These are phyloP conservation scores for Melipona quadrifasciata DNA, from an alignment of 1,140 invertebrate genomes.

Conservation along the genomic window DNA sequence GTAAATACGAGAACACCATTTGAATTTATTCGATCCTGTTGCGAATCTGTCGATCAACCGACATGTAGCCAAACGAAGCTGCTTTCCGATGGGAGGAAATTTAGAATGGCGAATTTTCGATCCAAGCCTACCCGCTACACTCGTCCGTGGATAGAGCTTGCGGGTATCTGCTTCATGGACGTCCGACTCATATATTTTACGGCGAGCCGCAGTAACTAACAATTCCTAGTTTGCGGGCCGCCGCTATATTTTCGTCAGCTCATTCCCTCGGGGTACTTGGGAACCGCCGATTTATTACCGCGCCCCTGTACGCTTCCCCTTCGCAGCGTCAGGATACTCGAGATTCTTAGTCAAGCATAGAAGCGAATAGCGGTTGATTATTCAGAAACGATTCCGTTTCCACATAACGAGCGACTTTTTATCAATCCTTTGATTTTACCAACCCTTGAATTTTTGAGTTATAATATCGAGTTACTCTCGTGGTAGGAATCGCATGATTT, in stretches of 20 bases:
- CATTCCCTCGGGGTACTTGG: conserved; percentile 60
- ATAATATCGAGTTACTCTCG: too few species aligned
- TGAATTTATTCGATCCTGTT: conserved; percentile 25
- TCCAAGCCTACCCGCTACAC: conserved; percentile 45
- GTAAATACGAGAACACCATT: neutral
- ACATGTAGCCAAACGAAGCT: neutral
- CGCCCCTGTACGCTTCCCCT: neutral
- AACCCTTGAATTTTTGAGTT: neutral
- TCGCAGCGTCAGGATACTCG: conserved; percentile 1
- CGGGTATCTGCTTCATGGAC: conserved; percentile 67
- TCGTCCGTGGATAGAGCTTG: conserved; percentile 57
- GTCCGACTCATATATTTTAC: conserved; percentile 66
- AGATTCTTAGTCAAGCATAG: conserved; percentile 45
- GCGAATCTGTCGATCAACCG: conserved; percentile 22
- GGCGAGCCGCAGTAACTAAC: conserved; percentile 71
- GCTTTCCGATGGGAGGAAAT: conserved; percentile 3
- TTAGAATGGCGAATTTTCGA: conserved; percentile 58
- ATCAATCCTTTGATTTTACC: neutral
- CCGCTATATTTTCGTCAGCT: conserved; percentile 74
- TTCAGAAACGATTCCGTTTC: conserved; percentile 24
- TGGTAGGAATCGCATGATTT: too few species aligned
- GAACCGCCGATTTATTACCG: conserved; percentile 63
- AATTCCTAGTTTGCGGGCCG: conserved; percentile 74
- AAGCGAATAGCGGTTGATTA: conserved; percentile 37
- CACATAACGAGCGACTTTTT: neutral